Conservation (phyloP, 2,888 invertebrate genomes). For the Sthenelais limicola region DNA sequence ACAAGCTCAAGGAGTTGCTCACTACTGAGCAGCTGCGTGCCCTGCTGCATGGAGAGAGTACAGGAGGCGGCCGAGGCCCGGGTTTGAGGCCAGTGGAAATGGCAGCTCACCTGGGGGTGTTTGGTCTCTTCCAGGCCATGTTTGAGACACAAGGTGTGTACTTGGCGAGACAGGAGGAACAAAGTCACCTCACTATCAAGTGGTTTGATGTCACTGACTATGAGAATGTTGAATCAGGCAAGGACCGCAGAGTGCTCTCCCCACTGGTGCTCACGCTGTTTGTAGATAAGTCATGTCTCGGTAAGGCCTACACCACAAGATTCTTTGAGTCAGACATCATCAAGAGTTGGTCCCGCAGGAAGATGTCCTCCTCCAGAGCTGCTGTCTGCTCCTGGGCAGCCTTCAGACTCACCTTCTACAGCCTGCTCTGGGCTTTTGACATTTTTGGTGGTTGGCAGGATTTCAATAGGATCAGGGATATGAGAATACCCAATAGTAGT, state of each 20-base stretch:
- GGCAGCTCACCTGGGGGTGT: conserved; percentile 31
- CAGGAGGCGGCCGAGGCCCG: too few species aligned
- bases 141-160: conserved; percentile 42
- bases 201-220: conserved; percentile 44
- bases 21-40: background rate
- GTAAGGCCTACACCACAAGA: background rate
- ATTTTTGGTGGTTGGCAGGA: too few species aligned
- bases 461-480: too few species aligned
- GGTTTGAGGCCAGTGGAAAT: conserved; percentile 43
- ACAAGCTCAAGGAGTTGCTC: conserved; percentile 1
- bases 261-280: conserved; percentile 21
- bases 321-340: conserved; percentile 7
- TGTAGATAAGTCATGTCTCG: background rate
- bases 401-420: too few species aligned
- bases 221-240: conserved; percentile 27
- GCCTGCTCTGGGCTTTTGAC: too few species aligned
- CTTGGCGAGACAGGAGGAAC: conserved; percentile 16
- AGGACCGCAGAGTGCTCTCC: conserved; percentile 27
- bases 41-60: conserved; percentile 35
- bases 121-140: conserved; percentile 32
- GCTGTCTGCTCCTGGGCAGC: too few species aligned
- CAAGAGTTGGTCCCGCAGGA: background rate
- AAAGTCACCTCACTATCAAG: conserved; percentile 28
- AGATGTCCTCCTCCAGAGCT: too few species aligned
- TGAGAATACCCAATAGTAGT: too few species aligned